These are phyloP conservation scores for Aurelia sp. DNA, from an alignment of 30 jellyfish, hydroid and myxozoan genomes.

Conservation along the genomic window DNA sequence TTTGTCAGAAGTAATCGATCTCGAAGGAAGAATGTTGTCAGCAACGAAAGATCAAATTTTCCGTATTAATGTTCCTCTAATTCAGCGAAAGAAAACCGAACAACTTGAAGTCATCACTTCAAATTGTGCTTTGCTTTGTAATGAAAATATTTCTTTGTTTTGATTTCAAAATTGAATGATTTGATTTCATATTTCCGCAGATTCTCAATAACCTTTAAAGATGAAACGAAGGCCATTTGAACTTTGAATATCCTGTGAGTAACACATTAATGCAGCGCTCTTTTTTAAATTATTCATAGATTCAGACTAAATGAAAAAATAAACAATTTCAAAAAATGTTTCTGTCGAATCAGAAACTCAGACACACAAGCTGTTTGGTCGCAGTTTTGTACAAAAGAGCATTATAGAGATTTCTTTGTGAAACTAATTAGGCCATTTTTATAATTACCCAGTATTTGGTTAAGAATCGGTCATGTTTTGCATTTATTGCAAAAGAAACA, in stretches of 20 bases:
- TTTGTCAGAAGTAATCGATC: too few species aligned
- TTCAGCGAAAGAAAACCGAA: not conserved
- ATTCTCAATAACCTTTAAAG: not conserved
- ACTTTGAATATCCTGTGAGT: not conserved
- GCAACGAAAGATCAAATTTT: too few species aligned
- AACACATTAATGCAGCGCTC: constrained; percentile 2
- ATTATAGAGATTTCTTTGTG: constrained; percentile 17
- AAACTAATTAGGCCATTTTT: constrained; percentile 22
- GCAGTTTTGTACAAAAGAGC: constrained; percentile 44
- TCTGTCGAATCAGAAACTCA: constrained; percentile 17
- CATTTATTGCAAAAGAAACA: constrained; percentile 2
- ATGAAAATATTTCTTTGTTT: not conserved
- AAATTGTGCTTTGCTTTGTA: not conserved
- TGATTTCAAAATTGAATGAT: not conserved
- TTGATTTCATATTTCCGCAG: not conserved
- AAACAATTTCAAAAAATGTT: constrained; percentile 28
- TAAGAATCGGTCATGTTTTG: constrained; percentile 7
- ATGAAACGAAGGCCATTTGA: not conserved
- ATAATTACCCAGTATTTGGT: constrained; percentile 1
- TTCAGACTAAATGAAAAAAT: constrained; percentile 17
- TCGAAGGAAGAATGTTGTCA: too few species aligned
- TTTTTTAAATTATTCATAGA: constrained; percentile 21
- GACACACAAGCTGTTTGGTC: constrained; percentile 44
- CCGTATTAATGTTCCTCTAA: too few species aligned
- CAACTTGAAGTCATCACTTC: not conserved